Evolutionary conservation across 2,113 vertebrate species (phyloP).

Genomic region (Mohoua ochrocephala): DNA sequence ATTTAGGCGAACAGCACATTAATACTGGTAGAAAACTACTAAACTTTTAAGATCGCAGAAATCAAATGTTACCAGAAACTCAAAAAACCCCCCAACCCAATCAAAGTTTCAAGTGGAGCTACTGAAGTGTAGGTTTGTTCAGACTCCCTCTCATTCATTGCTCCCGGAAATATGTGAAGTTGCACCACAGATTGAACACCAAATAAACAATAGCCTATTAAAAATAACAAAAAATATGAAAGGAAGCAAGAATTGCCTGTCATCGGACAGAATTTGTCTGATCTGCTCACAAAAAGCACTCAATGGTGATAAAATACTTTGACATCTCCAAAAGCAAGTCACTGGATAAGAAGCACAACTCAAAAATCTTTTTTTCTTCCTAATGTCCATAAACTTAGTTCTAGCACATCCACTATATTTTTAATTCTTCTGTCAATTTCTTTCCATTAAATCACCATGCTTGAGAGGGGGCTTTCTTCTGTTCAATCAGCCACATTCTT

Average conservation of each 20-base stretch:
- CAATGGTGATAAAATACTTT: background rate
- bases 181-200: background rate
- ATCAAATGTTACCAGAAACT: background rate
- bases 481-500: background rate
- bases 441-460: background rate
- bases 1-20: background rate
- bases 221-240: background rate
- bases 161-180: background rate
- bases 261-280: background rate
- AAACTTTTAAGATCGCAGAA: background rate
- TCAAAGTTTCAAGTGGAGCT: background rate
- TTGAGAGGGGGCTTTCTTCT: background rate
- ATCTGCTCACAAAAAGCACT: background rate
- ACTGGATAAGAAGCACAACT: background rate
- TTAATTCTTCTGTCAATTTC: background rate
- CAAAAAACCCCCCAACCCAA: background rate
- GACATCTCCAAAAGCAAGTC: background rate
- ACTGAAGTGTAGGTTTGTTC: background rate
- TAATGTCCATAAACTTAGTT: background rate
- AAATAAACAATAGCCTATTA: background rate
- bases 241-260: background rate
- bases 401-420: background rate
- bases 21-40: background rate
- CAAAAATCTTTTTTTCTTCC: background rate
- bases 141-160: background rate